These are phyloP conservation scores for Ochotona princeps DNA, from an alignment of 2,113 vertebrate species.

Conservation along the genomic window DNA sequence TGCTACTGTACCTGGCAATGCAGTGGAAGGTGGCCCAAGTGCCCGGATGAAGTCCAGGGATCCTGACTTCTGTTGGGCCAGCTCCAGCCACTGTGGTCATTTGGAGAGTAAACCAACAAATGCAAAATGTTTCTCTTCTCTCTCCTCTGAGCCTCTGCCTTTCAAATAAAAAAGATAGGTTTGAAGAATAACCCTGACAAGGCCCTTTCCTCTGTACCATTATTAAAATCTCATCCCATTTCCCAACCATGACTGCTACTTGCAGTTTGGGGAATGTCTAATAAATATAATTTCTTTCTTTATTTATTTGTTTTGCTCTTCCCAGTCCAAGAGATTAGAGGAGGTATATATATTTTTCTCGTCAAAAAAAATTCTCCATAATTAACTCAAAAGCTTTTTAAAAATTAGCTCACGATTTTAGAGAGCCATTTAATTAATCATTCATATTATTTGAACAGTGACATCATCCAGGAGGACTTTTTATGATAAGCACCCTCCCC, in stretches of 20 bases:
- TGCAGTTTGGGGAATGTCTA: neutral
- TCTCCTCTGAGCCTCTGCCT: too few species aligned
- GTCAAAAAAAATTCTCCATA: constrained; percentile 16
- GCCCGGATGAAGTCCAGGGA: too few species aligned
- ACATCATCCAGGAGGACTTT: neutral
- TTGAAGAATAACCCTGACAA: neutral
- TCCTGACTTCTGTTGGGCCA: too few species aligned
- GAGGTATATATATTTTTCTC: constrained; percentile 6
- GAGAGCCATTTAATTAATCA: constrained; percentile 36
- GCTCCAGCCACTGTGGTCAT: too few species aligned
- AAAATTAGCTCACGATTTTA: neutral
- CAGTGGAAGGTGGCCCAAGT: too few species aligned
- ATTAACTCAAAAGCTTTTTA: constrained; percentile 35
- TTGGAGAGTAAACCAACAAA: too few species aligned
- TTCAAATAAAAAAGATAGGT: too few species aligned
- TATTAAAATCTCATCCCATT: neutral
- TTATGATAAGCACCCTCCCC: neutral
- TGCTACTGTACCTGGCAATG: too few species aligned
- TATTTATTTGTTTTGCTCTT: neutral
- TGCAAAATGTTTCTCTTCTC: too few species aligned
- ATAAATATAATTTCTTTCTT: neutral
- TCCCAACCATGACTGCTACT: neutral
- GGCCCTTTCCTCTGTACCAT: neutral
- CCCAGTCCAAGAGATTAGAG: neutral
- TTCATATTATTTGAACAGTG: neutral